Conservation (phyloP, 2,888 invertebrate species). For the Leucania comma region DNA sequence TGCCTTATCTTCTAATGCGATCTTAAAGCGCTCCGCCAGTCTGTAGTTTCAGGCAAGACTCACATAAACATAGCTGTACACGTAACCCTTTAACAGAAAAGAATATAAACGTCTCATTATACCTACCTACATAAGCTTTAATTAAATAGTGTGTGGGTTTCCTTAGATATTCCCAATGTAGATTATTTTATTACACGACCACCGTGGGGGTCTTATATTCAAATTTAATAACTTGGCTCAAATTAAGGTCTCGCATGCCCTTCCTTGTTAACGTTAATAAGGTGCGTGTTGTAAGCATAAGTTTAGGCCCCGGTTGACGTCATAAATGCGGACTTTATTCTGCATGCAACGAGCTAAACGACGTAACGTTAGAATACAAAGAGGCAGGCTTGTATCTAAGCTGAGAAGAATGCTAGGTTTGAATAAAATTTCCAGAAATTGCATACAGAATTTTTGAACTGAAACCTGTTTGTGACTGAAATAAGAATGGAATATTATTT, state of each 20-base stretch:
- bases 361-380: conserved; percentile 60
- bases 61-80: conserved; percentile 13
- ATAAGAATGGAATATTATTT: conserved; percentile 30
- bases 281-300: conserved; percentile 71
- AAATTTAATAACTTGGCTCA: conserved; percentile 75
- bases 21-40: conserved; percentile 28
- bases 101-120: conserved; percentile 23
- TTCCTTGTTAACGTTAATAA: conserved; percentile 73
- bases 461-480: conserved; percentile 44
- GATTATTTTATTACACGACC: conserved; percentile 64
- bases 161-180: conserved; percentile 50
- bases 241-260: conserved; percentile 70
- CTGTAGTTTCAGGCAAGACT: conserved; percentile 13
- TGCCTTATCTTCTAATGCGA: conserved; percentile 30
- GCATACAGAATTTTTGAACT: conserved; percentile 46
- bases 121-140: conserved; percentile 24
- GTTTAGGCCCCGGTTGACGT: conserved; percentile 59
- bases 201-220: conserved; percentile 67
- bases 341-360: conserved; percentile 46
- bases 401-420: conserved; percentile 53
- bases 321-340: conserved; percentile 62
- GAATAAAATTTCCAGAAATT: conserved; percentile 60
- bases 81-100: conserved; percentile 25
- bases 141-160: conserved; percentile 46
- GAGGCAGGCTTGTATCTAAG: conserved; percentile 52